Percentiles rank a stretch among this genome's conserved stretches.
These are phyloP conservation scores for Anguilla marmorata DNA, from an alignment of 2,797 vertebrate genomes.

Conservation along the genomic window DNA sequence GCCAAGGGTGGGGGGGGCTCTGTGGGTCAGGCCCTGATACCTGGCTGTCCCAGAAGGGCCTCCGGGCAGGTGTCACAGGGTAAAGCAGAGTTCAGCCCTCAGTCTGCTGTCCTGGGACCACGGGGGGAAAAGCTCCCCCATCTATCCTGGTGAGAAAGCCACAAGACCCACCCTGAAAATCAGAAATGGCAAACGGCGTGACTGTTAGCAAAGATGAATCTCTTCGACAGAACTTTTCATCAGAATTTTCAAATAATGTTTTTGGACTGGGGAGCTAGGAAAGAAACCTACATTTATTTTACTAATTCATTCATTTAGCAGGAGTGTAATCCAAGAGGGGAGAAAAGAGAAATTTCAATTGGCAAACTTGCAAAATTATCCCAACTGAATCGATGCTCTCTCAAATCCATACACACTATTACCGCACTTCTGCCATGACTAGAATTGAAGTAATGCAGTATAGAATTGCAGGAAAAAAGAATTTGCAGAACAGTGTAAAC, in stretches of 20 bases:
- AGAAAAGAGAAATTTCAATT: background rate
- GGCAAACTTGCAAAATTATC: background rate
- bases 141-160: conserved; percentile 12
- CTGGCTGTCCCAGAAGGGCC: background rate
- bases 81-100: conserved; percentile 35
- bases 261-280: conserved; percentile 1
- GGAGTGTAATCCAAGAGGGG: background rate
- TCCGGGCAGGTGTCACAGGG: conserved; percentile 18
- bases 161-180: background rate
- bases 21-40: background rate
- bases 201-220: background rate
- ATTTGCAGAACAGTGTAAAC: background rate
- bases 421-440: background rate
- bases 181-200: background rate
- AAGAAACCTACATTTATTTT: background rate
- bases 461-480: background rate
- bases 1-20: background rate
- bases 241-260: background rate
- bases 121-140: background rate
- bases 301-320: background rate
- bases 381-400: background rate
- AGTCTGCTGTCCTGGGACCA: background rate
- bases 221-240: background rate
- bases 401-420: background rate
- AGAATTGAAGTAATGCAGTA: background rate